Evolutionary conservation across 2,797 vertebrate species (phyloP).

Genomic region (Melopsittacus undulatus): DNA sequence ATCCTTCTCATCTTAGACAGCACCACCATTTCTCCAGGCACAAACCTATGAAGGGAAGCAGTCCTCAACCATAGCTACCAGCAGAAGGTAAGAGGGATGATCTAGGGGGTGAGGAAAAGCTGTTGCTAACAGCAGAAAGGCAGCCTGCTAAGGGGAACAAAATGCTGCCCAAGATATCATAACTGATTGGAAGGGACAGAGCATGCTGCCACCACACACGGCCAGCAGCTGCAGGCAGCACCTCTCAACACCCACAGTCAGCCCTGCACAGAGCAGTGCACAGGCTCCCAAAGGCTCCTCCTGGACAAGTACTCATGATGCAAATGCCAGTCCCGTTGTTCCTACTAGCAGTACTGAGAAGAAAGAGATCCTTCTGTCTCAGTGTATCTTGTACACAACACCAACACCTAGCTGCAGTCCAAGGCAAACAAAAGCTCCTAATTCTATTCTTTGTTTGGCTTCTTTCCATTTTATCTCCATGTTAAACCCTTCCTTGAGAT

Average conservation of each 20-base stretch:
- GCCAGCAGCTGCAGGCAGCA: neutral
- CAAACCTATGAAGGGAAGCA: neutral
- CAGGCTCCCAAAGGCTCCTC: neutral
- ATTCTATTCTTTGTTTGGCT: neutral
- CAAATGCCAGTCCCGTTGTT: neutral
- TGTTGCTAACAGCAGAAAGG: neutral
- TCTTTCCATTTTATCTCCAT: neutral
- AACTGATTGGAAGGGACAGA: neutral
- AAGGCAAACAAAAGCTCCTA: neutral
- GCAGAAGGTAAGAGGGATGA: neutral
- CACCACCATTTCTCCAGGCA: neutral
- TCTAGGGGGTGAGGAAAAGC: neutral
- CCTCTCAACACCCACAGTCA: neutral
- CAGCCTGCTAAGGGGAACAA: neutral
- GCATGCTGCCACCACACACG: fast-evolving
- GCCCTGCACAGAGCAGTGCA: neutral
- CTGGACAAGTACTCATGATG: neutral
- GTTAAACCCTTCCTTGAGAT: neutral
- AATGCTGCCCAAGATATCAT: fast-evolving
- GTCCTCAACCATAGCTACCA: fast-evolving
- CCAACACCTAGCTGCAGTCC: fast-evolving
- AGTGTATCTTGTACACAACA: neutral
- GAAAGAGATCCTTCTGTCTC: neutral
- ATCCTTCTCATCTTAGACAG: neutral
- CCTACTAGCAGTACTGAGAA: neutral